phyloP scores from a whole-genome alignment of 2,797 vertebrate genomes.

The Sebastes baramenuke region DNA sequence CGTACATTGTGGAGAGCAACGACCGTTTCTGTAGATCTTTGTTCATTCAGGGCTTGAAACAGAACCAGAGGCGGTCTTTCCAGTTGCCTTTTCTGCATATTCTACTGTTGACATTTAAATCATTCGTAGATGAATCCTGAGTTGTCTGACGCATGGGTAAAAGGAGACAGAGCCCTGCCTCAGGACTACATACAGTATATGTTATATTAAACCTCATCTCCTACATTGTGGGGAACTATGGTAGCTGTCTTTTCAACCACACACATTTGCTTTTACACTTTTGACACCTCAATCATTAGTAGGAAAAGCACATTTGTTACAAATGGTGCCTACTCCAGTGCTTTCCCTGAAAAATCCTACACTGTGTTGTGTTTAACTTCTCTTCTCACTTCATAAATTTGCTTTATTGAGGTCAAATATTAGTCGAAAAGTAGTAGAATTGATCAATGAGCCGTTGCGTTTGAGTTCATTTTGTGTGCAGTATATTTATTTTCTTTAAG shows the following conservation, averaged over 20 bases:
- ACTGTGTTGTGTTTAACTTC: neutral
- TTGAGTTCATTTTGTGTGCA: neutral
- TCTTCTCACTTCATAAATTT: neutral
- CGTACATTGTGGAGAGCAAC: no score
- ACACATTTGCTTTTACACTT: neutral
- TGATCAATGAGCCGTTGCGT: neutral
- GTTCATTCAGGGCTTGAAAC: no score
- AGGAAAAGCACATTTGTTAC: neutral
- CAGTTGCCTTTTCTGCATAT: no score
- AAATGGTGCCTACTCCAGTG: no score
- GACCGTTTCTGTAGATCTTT: no score
- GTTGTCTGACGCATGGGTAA: neutral
- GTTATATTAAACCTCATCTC: neutral
- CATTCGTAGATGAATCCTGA: neutral
- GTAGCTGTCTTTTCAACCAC: neutral
- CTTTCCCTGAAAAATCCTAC: no score
- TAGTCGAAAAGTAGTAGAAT: neutral
- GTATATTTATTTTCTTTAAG: neutral
- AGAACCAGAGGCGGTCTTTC: no score
- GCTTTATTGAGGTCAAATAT: neutral
- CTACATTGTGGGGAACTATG: neutral
- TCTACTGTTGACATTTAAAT: no score
- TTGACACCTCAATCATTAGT: neutral
- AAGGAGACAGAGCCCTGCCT: neutral
- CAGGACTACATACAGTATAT: neutral